Percentiles rank a stretch among this genome's conserved stretches.
Conservation (phyloP, 1,140 invertebrate species). For the Drosophila repletoides region DNA sequence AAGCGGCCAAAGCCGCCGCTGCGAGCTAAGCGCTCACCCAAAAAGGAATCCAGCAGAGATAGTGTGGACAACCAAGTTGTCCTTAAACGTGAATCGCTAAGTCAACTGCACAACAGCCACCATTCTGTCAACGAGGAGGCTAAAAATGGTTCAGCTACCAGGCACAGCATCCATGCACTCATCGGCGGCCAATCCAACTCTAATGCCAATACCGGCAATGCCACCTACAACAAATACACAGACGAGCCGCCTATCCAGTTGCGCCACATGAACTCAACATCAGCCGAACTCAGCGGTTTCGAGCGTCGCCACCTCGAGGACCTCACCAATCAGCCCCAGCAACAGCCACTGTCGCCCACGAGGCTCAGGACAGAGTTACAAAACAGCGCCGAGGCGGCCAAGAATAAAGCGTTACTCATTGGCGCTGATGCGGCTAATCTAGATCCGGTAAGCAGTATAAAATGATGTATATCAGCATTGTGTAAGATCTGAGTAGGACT, state of each 20-base stretch:
- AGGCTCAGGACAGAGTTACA: conserved; percentile 59
- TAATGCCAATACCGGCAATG: conserved; percentile 60
- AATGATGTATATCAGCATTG: conserved; percentile 5
- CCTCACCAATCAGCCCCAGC: conserved; percentile 63
- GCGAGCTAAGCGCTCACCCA: conserved; percentile 89
- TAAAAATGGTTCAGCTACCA: conserved; percentile 22
- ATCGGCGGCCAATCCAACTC: conserved; percentile 42
- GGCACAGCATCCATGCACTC: conserved; percentile 47
- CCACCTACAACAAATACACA: conserved; percentile 80
- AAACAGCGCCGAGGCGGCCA: conserved; percentile 78
- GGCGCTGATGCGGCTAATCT: conserved; percentile 86
- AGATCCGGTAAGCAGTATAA: conserved; percentile 86
- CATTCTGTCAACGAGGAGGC: conserved; percentile 47
- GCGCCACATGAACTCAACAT: conserved; percentile 50
- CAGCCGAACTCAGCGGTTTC: conserved; percentile 33
- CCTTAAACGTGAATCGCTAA: conserved; percentile 82
- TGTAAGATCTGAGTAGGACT: neutral
- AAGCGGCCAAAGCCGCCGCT: conserved; percentile 94
- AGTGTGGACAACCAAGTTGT: conserved; percentile 71
- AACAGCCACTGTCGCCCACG: conserved; percentile 56
- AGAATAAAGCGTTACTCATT: conserved; percentile 87
- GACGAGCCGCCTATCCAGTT: conserved; percentile 74
- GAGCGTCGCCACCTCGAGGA: conserved; percentile 73
- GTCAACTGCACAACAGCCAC: conserved; percentile 82
- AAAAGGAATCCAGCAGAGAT: conserved; percentile 86